Evolutionary conservation across 2,888 invertebrate genomes (phyloP).

Genomic region (Trichopoda pennipes): DNA sequence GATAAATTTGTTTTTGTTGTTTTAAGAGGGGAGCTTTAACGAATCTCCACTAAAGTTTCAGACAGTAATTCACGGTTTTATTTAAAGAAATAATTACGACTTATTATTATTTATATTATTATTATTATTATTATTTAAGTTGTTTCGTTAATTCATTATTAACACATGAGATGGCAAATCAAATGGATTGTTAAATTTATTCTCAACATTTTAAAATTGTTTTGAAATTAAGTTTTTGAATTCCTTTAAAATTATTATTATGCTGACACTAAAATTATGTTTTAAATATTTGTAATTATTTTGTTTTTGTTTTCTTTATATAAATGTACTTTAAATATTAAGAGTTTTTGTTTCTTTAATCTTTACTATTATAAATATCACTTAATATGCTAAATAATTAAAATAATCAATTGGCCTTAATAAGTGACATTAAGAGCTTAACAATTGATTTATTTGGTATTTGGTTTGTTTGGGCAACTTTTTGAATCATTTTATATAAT

Average conservation of each 20-base stretch:
- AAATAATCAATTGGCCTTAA: slow-evolving; percentile 42
- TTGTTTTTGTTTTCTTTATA: slow-evolving; percentile 4
- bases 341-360: slow-evolving; percentile 26
- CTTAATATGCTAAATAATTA: slow-evolving; percentile 52
- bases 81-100: slow-evolving; percentile 44
- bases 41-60: slow-evolving; percentile 54
- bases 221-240: slow-evolving; percentile 20
- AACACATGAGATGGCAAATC: slow-evolving; percentile 18
- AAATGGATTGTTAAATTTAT: slow-evolving; percentile 24
- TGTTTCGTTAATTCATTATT: slow-evolving; percentile 27
- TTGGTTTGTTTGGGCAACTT: slow-evolving; percentile 56
- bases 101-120: too few relatives aligned
- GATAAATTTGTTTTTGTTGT: slow-evolving; percentile 50
- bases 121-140: slow-evolving; percentile 26
- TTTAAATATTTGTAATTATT: slow-evolving; percentile 37
- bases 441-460: slow-evolving; percentile 29
- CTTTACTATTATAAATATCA: slow-evolving; percentile 23
- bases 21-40: slow-evolving; percentile 42
- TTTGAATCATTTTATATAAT: slow-evolving; percentile 55
- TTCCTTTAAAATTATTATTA: slow-evolving; percentile 32
- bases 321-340: slow-evolving; percentile 53
- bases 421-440: slow-evolving; percentile 15
- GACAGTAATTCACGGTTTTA: slow-evolving; percentile 40
- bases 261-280: slow-evolving; percentile 38
- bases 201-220: slow-evolving; percentile 40